A percentile compares a stretch with the other conserved stretches of the same genome.
phyloP scores from a whole-genome alignment of 2,888 invertebrate genomes.

The Auanema freiburgensis region DNA sequence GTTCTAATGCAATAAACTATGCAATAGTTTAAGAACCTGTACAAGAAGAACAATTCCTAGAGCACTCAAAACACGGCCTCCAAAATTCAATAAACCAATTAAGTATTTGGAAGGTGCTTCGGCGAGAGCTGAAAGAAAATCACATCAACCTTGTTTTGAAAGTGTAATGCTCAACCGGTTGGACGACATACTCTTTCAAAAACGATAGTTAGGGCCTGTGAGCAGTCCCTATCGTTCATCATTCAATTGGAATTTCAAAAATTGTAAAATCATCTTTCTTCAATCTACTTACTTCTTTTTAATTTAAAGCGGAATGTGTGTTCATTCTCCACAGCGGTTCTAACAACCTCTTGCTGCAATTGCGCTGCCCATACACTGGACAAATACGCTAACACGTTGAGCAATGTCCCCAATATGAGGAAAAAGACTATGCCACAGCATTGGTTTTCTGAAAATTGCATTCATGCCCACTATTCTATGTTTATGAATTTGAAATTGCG shows the following conservation, averaged over 20 bases:
- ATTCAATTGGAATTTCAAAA: background rate
- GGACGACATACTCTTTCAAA: background rate
- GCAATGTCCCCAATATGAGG: conserved; percentile 33
- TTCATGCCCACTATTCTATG: background rate
- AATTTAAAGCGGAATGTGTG: conserved; percentile 34
- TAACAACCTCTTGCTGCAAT: conserved; percentile 48
- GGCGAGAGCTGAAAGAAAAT: conserved; percentile 25
- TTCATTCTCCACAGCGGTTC: conserved; percentile 44
- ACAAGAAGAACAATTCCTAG: conserved; percentile 51
- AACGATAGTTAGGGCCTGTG: background rate
- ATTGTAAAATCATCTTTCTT: conserved; percentile 1
- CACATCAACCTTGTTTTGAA: background rate
- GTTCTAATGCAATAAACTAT: background rate
- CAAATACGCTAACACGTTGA: conserved; percentile 40
- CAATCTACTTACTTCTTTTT: conserved; percentile 30
- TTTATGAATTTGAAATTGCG: background rate
- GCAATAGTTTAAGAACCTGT: conserved; percentile 27
- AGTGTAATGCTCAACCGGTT: background rate
- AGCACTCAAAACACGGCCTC: conserved; percentile 46
- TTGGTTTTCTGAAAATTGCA: conserved; percentile 39
- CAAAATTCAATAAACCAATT: conserved; percentile 45
- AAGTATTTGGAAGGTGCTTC: conserved; percentile 49
- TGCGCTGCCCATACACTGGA: conserved; percentile 46
- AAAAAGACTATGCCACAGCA: conserved; percentile 42
- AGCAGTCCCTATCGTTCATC: background rate